These are phyloP conservation scores for Alethe diademata DNA, from an alignment of 2,113 vertebrate genomes.

Conservation along the genomic window DNA sequence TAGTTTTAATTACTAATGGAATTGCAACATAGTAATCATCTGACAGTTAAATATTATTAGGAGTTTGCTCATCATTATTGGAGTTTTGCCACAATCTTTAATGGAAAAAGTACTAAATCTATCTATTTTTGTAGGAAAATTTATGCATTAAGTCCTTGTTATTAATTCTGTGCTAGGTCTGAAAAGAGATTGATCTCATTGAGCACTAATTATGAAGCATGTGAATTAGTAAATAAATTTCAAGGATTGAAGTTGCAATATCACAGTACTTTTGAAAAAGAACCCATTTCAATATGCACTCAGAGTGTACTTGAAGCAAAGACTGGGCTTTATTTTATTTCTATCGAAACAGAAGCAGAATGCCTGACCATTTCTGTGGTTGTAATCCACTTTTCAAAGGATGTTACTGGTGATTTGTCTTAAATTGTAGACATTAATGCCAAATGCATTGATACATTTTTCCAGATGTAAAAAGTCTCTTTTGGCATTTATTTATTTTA, in stretches of 20 bases:
- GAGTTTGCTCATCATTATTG: slow-evolving; percentile 5
- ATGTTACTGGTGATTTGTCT: not conserved
- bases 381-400: not conserved
- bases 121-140: not conserved
- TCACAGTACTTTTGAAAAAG: not conserved
- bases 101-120: not conserved
- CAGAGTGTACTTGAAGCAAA: not conserved
- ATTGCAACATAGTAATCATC: not conserved
- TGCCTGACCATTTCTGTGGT: not conserved
- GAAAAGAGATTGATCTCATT: not conserved
- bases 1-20: slow-evolving; percentile 26
- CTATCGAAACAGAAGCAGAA: not conserved
- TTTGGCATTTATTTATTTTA: not conserved
- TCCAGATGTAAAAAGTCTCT: not conserved
- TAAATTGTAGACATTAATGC: not conserved
- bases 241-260: not conserved
- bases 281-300: not conserved
- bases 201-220: not conserved
- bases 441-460: not conserved
- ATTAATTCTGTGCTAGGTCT: not conserved
- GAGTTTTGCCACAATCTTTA: slow-evolving; percentile 1
- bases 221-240: slow-evolving; percentile 4
- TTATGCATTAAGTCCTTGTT: not conserved
- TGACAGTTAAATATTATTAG: not conserved
- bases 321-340: not conserved